Evolutionary conservation across 2,888 invertebrate genomes (phyloP).

Genomic region (Pollenia labialis): DNA sequence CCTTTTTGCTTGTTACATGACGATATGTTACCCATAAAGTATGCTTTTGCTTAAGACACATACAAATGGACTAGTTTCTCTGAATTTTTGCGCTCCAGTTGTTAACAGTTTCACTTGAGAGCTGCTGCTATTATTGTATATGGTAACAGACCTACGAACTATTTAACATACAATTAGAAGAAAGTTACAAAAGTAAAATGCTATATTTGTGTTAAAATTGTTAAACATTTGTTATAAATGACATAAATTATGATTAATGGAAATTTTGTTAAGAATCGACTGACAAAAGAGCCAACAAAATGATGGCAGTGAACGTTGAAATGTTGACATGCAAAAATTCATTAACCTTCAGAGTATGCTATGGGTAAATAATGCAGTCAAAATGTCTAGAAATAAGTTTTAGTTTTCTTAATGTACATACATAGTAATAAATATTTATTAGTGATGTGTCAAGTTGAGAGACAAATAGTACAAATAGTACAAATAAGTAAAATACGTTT

Average conservation of each 20-base stretch:
- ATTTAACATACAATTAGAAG: neutral
- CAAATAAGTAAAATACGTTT: too few relatives aligned
- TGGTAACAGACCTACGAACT: neutral
- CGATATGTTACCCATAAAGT: neutral
- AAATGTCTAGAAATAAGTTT: neutral
- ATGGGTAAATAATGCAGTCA: neutral
- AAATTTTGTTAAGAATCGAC: neutral
- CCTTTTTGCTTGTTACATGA: too few relatives aligned
- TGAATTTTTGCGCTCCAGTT: neutral
- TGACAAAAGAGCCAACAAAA: slow-evolving; percentile 4
- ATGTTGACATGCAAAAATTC: neutral
- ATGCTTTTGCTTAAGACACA: neutral
- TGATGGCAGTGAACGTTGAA: neutral
- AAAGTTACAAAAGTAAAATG: neutral
- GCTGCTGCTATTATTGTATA: neutral
- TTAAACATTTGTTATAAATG: slow-evolving; percentile 24
- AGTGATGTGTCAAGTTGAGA: neutral
- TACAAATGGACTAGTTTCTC: neutral
- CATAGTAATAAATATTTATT: neutral
- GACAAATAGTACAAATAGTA: neutral
- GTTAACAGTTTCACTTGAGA: neutral
- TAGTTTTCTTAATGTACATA: neutral
- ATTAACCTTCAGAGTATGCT: slow-evolving; percentile 14
- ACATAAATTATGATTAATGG: slow-evolving; percentile 27
- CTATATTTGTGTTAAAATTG: neutral